Evolutionary conservation across 1,140 invertebrate species (phyloP), one percentile per base, ranked within the genome.

Genomic region (Ceratosolen fusciceps): DNA sequence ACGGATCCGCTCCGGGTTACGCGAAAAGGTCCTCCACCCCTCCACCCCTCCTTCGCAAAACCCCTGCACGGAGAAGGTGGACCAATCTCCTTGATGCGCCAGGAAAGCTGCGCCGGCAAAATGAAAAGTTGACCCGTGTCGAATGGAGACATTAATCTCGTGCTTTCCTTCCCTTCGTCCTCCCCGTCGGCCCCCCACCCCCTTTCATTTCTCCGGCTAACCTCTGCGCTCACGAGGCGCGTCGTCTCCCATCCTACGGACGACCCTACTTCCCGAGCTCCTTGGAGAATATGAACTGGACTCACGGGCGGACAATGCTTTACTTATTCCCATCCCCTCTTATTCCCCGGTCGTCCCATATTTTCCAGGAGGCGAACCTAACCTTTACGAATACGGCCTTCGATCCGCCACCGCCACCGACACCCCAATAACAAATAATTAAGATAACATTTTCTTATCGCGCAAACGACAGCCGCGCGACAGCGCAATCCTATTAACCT

Each of bases 131-230:
- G 70, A 73, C 65, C 77, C 77, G 47, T 54, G 67, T 67, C 77
- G 58, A 79, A 79, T 79, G 43, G 68, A 73, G 70, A 73, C 70
- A 79, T 79, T 79, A 79, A 79, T 73, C 70, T 79, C 70, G 43
- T 65, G 31, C 56, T 49, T 72, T 74, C 34, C 5, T 72, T n/a
- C 5, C 34, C 54, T 54, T 43, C 74, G 47, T 19, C 29, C 60
- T 54, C 39, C 39, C 16, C 7, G 21, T 10, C 26, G 34, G 47
- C 49, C 12, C 12, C 26, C 14, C 58, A 10, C n/a, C 3, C 58
- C 58, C n/a, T 26, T 12, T 9, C 29, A 31, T 16, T 31, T 26
- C 58, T 0, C 19, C 1, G 19, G 12, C 10, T 60, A 31, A 60
- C 29, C 26, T 31, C 29, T 31, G 26, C 26, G 29, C 58, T 3